A percentile compares a stretch with the other conserved stretches of the same genome.
phyloP scores from a whole-genome alignment of 2,113 vertebrate species.

The Mesitornis unicolor region DNA sequence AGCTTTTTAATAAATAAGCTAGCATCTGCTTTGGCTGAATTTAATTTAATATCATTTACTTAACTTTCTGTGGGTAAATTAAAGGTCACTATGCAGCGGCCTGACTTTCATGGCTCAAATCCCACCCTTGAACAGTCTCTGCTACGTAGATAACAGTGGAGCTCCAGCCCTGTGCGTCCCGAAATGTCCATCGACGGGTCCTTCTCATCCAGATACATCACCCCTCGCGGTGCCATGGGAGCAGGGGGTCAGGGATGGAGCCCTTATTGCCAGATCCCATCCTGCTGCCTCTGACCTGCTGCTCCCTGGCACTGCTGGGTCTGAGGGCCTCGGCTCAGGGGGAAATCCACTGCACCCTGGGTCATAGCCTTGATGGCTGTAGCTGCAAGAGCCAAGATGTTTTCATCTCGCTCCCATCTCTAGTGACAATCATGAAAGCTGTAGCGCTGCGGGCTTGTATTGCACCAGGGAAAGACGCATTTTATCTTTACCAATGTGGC shows the following conservation, averaged over 20 bases:
- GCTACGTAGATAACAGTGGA: neutral
- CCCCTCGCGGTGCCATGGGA: neutral
- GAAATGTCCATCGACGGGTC: neutral
- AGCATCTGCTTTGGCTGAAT: constrained; percentile 34
- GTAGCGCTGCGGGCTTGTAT: neutral
- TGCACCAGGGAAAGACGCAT: neutral
- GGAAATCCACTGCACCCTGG: neutral
- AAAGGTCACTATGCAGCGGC: neutral
- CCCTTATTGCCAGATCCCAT: neutral
- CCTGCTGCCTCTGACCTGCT: neutral
- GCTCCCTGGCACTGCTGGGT: neutral
- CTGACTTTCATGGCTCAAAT: constrained; percentile 20
- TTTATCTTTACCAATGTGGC: neutral
- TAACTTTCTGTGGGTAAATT: constrained; percentile 33
- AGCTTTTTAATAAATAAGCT: constrained; percentile 55
- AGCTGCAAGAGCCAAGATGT: neutral
- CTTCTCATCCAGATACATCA: neutral
- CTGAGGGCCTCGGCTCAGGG: rapidly evolving
- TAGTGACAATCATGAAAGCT: neutral
- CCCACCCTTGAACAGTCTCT: neutral
- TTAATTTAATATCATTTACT: constrained; percentile 59
- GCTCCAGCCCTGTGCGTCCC: neutral
- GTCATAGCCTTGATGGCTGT: neutral
- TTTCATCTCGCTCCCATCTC: neutral
- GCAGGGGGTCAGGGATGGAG: neutral